Percentiles rank a stretch among this genome's conserved stretches.
These are phyloP conservation scores for Sanderia malayensis DNA, from an alignment of 30 jellyfish, hydroid and myxozoan genomes.

Conservation along the genomic window DNA sequence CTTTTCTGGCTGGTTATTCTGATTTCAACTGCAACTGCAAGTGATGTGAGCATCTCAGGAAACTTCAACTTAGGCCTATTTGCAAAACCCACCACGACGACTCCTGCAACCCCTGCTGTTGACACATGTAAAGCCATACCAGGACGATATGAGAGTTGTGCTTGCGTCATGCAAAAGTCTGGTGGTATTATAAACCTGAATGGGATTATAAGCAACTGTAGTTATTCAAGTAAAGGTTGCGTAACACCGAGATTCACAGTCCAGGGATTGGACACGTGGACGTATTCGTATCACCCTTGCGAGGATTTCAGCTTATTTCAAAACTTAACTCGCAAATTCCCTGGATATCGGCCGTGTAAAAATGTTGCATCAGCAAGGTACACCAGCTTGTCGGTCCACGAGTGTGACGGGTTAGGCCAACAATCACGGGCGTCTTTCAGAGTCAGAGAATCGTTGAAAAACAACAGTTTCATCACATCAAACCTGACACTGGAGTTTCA, in stretches of 20 bases:
- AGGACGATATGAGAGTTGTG: constrained; percentile 41
- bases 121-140: constrained; percentile 28
- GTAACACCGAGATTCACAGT: constrained; percentile 39
- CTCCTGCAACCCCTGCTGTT: too few relatives aligned
- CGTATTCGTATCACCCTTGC: constrained; percentile 53
- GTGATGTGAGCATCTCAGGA: too few relatives aligned
- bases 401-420: constrained; percentile 40
- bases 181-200: constrained; percentile 22
- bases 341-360: constrained; percentile 38
- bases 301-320: constrained; percentile 23
- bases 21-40: too few relatives aligned
- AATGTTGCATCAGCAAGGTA: constrained; percentile 56
- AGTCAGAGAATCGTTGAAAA: too few relatives aligned
- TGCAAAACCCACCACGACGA: too few relatives aligned
- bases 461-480: constrained; percentile 12
- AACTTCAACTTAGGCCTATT: too few relatives aligned
- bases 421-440: constrained; percentile 9
- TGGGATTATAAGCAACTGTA: constrained; percentile 41
- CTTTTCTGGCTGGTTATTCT: too few relatives aligned
- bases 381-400: constrained; percentile 21
- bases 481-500: constrained; percentile 23
- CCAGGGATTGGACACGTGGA: constrained; percentile 25
- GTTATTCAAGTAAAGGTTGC: constrained; percentile 35
- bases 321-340: constrained; percentile 15
- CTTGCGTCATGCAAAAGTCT: constrained; percentile 25